phyloP scores from a whole-genome alignment of 2,888 invertebrate species.

The Hypomecis atomaria region DNA sequence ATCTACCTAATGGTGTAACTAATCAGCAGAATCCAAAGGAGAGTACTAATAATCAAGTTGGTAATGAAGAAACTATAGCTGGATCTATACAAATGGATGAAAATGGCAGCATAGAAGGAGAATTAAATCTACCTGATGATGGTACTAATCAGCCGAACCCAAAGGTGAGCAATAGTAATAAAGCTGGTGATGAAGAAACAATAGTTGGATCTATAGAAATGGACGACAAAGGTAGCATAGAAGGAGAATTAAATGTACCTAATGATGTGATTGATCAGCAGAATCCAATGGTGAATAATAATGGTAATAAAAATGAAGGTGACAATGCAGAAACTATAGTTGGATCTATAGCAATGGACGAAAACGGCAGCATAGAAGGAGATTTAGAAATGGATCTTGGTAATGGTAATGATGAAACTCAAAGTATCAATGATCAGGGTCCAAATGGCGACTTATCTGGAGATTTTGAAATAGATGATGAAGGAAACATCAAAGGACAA shows the following conservation, averaged over 20 bases:
- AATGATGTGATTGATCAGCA: background rate
- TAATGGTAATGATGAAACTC: background rate
- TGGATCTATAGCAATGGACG: background rate
- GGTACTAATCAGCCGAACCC: background rate
- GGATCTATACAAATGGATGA: slow-evolving; percentile 10
- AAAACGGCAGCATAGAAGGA: background rate
- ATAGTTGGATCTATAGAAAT: slow-evolving; percentile 7
- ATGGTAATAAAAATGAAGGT: background rate
- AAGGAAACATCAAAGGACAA: slow-evolving; percentile 1
- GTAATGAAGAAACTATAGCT: background rate
- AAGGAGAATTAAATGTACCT: slow-evolving; percentile 8
- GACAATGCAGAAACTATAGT: background rate
- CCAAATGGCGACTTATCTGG: background rate
- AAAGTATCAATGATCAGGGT: background rate
- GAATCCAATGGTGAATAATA: no score
- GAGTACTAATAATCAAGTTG: background rate
- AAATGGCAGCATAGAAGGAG: slow-evolving; percentile 15
- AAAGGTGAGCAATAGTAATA: background rate
- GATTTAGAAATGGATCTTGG: background rate
- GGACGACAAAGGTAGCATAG: slow-evolving; percentile 4
- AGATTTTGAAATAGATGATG: background rate
- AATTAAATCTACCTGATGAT: slow-evolving; percentile 9
- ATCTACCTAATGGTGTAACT: no score
- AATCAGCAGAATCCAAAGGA: no score
- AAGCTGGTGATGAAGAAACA: background rate